phyloP scores from a whole-genome alignment of 1,140 invertebrate species.

The Arctopsyche grandis region DNA sequence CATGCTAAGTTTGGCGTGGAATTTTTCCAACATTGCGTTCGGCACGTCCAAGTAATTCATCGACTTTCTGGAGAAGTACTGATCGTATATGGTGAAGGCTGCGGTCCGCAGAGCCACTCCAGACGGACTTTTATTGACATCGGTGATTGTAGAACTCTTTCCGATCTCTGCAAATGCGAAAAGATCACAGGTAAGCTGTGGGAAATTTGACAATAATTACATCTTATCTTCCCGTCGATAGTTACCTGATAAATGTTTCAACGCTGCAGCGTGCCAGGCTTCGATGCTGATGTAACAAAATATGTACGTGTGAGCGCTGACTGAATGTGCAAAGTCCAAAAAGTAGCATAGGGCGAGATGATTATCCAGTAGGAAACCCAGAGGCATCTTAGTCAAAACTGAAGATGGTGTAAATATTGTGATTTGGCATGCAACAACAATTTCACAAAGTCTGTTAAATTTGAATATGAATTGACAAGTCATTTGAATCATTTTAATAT shows the following conservation, averaged over 20 bases:
- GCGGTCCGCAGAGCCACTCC: conserved; percentile 76
- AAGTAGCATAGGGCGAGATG: conserved; percentile 84
- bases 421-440: too few species aligned
- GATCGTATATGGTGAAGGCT: conserved; percentile 84
- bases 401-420: too few species aligned
- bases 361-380: conserved; percentile 84
- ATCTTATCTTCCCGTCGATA: conserved; percentile 13
- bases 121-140: conserved; percentile 69
- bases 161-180: conserved; percentile 4
- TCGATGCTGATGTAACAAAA: conserved; percentile 88
- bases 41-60: conserved; percentile 74
- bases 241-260: conserved; percentile 57
- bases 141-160: background rate
- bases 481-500: background rate
- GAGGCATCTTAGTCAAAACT: conserved; percentile 63
- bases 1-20: conserved; percentile 74
- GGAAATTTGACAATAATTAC: background rate
- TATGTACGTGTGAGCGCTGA: conserved; percentile 79
- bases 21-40: conserved; percentile 71
- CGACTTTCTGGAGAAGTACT: conserved; percentile 83
- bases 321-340: conserved; percentile 81
- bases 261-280: conserved; percentile 56
- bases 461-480: background rate
- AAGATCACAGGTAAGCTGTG: background rate
- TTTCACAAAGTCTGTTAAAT: background rate